Evolutionary conservation across 2,113 vertebrate genomes (phyloP).

Genomic region (Taurulus bubalis): DNA sequence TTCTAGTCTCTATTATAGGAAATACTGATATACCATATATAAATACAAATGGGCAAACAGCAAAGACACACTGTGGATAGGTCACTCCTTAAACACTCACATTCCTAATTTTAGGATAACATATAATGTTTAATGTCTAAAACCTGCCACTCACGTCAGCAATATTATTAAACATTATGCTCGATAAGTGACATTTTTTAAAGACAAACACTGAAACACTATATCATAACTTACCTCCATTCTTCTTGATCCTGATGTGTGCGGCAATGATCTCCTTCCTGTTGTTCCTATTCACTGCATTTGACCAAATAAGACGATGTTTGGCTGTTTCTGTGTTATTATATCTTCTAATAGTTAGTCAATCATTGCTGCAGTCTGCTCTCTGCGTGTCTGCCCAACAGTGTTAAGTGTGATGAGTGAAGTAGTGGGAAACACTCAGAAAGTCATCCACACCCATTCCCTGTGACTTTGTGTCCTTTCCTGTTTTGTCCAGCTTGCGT

Average conservation of each 20-base stretch:
- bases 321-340: constrained; percentile 52
- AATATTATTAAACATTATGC: not conserved
- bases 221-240: constrained; percentile 77
- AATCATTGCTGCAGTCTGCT: constrained; percentile 17
- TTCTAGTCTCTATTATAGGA: not conserved
- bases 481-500: constrained; percentile 74
- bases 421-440: constrained; percentile 71
- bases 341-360: constrained; percentile 50
- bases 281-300: constrained; percentile 2
- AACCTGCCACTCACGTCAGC: not conserved
- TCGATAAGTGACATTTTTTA: not conserved
- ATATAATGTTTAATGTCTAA: not conserved
- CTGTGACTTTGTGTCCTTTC: constrained; percentile 72
- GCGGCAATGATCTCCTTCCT: constrained; percentile 33
- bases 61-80: not conserved
- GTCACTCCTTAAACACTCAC: not conserved
- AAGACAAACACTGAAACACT: constrained; percentile 7
- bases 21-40: not conserved
- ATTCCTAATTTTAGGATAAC: not conserved
- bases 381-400: constrained; percentile 40
- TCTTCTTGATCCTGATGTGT: constrained; percentile 15
- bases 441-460: constrained; percentile 77
- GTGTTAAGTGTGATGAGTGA: constrained; percentile 69
- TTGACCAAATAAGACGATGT: not conserved
- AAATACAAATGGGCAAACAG: not conserved